Evolutionary conservation across 2,113 vertebrate genomes (phyloP).

Genomic region (Baryphthengus martii): DNA sequence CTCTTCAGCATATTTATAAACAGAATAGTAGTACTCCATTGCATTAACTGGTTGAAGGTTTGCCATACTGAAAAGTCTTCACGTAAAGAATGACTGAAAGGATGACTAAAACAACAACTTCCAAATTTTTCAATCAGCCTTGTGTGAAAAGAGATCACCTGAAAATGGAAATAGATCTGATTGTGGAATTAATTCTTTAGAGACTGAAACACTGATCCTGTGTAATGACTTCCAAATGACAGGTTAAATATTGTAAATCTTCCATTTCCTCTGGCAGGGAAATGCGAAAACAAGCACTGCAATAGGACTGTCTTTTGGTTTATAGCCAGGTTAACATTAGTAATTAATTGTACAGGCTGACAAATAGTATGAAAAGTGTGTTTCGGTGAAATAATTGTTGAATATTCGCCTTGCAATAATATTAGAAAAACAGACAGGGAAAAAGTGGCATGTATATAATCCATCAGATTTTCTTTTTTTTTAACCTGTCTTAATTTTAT

Average conservation of each 20-base stretch:
- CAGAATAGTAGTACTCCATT: neutral
- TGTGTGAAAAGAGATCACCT: neutral
- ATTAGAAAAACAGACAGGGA: neutral
- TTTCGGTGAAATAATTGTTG: constrained; percentile 49
- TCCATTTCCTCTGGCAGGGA: neutral
- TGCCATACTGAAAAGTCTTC: neutral
- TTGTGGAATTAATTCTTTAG: neutral
- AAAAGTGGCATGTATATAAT: constrained; percentile 13
- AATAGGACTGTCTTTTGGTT: neutral
- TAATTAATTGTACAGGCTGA: constrained; percentile 38
- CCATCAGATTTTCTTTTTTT: neutral
- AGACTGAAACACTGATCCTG: neutral
- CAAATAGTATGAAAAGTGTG: constrained; percentile 28
- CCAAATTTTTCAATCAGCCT: neutral
- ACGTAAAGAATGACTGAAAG: neutral
- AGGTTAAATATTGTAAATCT: neutral
- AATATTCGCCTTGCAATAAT: constrained; percentile 19
- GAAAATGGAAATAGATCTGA: neutral
- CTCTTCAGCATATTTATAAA: neutral
- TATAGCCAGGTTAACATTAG: constrained; percentile 28
- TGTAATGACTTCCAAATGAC: neutral
- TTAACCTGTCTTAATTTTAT: neutral
- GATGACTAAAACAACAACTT: neutral
- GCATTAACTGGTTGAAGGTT: neutral
- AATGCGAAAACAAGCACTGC: neutral